Conservation (phyloP, 2,888 invertebrate species). For the Atrina japonica region DNA sequence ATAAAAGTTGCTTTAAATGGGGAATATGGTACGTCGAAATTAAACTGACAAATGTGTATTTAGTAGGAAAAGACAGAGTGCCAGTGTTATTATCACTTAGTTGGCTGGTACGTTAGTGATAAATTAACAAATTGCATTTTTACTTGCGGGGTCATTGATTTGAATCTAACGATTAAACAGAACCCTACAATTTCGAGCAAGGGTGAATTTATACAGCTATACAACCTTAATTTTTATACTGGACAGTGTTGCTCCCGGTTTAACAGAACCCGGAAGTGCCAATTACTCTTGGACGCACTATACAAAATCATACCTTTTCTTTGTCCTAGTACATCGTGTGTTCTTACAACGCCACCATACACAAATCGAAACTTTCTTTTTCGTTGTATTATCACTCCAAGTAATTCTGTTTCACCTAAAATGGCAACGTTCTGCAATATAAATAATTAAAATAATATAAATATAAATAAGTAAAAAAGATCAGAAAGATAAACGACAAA, state of each 20-base stretch:
- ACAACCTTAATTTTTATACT: too few species aligned
- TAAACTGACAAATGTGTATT: too few species aligned
- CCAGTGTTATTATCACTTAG: too few species aligned
- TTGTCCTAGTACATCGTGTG: conserved; percentile 68
- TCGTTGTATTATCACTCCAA: conserved; percentile 63
- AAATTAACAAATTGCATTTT: too few species aligned
- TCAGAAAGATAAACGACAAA: neutral
- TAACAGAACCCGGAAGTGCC: neutral
- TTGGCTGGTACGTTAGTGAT: too few species aligned
- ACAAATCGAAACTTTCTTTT: conserved; percentile 58
- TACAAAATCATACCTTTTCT: conserved; percentile 55
- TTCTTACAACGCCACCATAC: conserved; percentile 69
- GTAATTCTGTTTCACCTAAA: conserved; percentile 63
- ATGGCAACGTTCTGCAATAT: conserved; percentile 63
- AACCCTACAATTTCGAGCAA: too few species aligned
- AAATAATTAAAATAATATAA: neutral
- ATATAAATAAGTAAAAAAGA: too few species aligned
- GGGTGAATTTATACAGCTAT: too few species aligned
- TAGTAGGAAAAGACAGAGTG: too few species aligned
- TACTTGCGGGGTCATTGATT: neutral
- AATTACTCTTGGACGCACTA: neutral
- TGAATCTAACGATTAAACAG: neutral
- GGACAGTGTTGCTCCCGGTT: too few species aligned
- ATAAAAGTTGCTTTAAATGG: too few species aligned
- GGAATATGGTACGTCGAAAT: too few species aligned